Base-by-base conservation (phyloP, 1,140 invertebrate genomes). In the Pectinophora gossypiella region DNA sequence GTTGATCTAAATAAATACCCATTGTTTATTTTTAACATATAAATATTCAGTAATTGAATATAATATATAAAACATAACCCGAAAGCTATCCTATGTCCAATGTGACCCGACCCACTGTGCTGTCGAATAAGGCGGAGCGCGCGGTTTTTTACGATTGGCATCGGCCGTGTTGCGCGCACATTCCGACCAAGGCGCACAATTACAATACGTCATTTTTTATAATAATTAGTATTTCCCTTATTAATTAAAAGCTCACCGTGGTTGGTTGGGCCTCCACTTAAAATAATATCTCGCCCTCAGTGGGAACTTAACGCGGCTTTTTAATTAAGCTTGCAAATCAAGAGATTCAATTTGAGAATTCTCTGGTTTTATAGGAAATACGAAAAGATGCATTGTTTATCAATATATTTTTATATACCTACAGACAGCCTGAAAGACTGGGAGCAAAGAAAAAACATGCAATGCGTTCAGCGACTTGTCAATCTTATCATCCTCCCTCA, bases 91-190 rank as follows among this genome's bases (percentile, higher is more conserved):
- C n/a, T n/a, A n/a, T n/a, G n/a, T n/a, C n/a, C n/a, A n/a, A n/a
- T n/a, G n/a, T n/a, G n/a, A 27, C 23, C 23, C 12, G 23, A 12
- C 23, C 5, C 23, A 27, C 23, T 27, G 23, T 27, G 23, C 23
- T 6, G 23, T 27, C 23, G 12, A 38, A 15, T 15, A n/a, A 38
- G 66, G 71, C 65, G 70, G 58, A 51, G 61, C 55, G 42, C 12
- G 48, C 52, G 36, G 46, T 68, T 65, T 55, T 71, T 74, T 69
- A 69, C 62, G 72, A 74, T 74, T 68, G 62, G 44, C 55, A 74
- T 74, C 68, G 60, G 69, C 62, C 68, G 68, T 65, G 68, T 59
- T 45, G 44, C 42, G 35, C 48, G 19, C 21, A 21, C 47, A 32
- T 19, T n/a, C 38, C 21, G 15, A n/a, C 36, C n/a, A n/a, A 10